Conservation (phyloP, 2,797 vertebrate genomes). For the Coranthus polyacanthus region DNA sequence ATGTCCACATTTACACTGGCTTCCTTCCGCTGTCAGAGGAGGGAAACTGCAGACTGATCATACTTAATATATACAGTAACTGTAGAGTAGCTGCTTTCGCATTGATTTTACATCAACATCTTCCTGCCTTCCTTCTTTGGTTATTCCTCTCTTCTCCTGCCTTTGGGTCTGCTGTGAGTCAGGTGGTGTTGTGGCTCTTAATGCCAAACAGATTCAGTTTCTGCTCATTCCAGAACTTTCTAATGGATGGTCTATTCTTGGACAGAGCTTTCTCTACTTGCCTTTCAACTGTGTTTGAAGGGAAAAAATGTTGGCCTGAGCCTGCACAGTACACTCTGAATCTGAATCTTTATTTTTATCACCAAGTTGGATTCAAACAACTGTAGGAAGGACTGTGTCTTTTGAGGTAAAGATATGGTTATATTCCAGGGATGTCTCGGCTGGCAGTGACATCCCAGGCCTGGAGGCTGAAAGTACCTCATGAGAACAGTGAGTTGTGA, state of each 20-base stretch:
- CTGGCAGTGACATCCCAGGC: not conserved
- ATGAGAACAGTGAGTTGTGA: not conserved
- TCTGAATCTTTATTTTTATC: too few species aligned
- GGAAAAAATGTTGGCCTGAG: conserved; percentile 2
- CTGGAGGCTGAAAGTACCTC: not conserved
- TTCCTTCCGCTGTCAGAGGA: too few species aligned
- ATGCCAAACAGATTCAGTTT: conserved; percentile 40
- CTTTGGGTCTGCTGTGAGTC: conserved; percentile 14
- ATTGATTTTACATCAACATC: conserved; percentile 6
- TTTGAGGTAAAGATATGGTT: not conserved
- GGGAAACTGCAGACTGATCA: not conserved
- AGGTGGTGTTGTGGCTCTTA: conserved; percentile 19
- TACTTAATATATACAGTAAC: not conserved
- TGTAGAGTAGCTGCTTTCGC: not conserved
- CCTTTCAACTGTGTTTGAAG: conserved; percentile 12
- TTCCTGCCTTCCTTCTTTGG: not conserved
- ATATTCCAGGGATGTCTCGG: not conserved
- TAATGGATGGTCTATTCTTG: conserved; percentile 10
- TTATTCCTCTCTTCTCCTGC: not conserved
- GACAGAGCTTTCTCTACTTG: conserved; percentile 4
- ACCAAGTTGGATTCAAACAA: too few species aligned
- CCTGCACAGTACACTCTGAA: too few species aligned
- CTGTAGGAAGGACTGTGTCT: too few species aligned
- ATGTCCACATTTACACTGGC: too few species aligned
- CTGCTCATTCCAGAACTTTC: conserved; percentile 21